phyloP scores from a whole-genome alignment of 2,888 invertebrate species.

The Drosophila limbata region DNA sequence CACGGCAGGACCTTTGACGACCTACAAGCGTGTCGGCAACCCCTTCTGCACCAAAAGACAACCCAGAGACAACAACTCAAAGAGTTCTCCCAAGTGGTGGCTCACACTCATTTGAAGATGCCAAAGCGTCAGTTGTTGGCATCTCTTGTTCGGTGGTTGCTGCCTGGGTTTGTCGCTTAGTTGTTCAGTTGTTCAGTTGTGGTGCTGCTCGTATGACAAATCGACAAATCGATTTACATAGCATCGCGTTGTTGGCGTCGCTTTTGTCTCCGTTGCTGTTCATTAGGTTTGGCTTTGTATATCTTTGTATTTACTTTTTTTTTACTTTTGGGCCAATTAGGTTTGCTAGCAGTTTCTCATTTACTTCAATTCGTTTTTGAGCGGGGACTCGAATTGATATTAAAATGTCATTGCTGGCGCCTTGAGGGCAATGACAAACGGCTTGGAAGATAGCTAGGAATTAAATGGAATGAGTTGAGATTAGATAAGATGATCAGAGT shows the following conservation, averaged over 20 bases:
- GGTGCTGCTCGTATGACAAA: constrained; percentile 70
- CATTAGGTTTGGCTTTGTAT: constrained; percentile 65
- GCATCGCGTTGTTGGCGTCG: constrained; percentile 43
- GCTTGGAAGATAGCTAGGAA: neutral
- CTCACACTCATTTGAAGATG: constrained; percentile 70
- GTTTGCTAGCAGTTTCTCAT: constrained; percentile 43
- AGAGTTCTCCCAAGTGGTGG: constrained; percentile 27
- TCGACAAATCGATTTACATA: constrained; percentile 77
- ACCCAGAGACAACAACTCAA: constrained; percentile 4
- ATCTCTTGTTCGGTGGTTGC: constrained; percentile 25
- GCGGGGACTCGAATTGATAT: constrained; percentile 36
- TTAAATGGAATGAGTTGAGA: neutral
- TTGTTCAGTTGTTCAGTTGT: constrained; percentile 21
- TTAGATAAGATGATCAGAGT: constrained; percentile 5
- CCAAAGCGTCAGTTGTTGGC: constrained; percentile 51
- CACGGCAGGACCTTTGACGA: constrained; percentile 81
- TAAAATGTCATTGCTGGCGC: constrained; percentile 60
- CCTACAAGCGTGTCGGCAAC: constrained; percentile 78
- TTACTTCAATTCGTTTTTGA: constrained; percentile 25
- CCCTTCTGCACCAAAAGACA: constrained; percentile 25
- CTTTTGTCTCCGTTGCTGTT: constrained; percentile 37
- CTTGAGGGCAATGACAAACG: constrained; percentile 13
- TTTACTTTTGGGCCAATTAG: constrained; percentile 62
- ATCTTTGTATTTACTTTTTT: constrained; percentile 12
- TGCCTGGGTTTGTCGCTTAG: constrained; percentile 6